These are phyloP conservation scores for Vanacampus margaritifer DNA, from an alignment of 2,113 vertebrate genomes.

Conservation along the genomic window DNA sequence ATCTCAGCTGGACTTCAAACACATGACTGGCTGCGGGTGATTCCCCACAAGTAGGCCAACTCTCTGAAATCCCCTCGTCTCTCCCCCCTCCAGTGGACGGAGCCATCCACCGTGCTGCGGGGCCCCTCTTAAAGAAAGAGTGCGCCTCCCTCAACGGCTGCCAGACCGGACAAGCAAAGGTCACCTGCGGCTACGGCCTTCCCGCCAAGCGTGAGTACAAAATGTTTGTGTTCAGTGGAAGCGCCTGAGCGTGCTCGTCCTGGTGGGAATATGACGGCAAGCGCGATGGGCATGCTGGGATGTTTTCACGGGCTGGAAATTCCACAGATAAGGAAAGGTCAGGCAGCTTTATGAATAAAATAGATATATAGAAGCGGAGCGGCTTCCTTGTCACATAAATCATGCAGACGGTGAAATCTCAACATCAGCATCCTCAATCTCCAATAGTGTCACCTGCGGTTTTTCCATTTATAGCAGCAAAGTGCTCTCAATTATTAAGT, in stretches of 20 bases:
- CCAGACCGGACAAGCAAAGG: conserved; percentile 82
- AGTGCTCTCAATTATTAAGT: conserved; percentile 52
- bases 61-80: conserved; percentile 34
- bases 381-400: conserved; percentile 3
- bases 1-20: conserved; percentile 35
- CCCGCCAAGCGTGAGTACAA: conserved; percentile 83
- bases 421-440: conserved; percentile 11
- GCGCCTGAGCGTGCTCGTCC: conserved; percentile 6
- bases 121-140: conserved; percentile 79
- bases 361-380: neutral
- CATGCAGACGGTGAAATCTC: neutral
- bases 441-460: conserved; percentile 16
- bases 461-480: conserved; percentile 44
- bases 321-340: conserved; percentile 5
- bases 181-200: conserved; percentile 82
- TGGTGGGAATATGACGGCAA: conserved; percentile 24
- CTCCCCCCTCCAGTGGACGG: conserved; percentile 79
- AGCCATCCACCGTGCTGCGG: conserved; percentile 81
- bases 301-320: neutral
- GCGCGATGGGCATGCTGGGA: conserved; percentile 11
- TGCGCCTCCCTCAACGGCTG: conserved; percentile 81
- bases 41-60: conserved; percentile 42
- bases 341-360: neutral
- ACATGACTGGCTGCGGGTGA: conserved; percentile 18
- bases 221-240: conserved; percentile 1